Conservation (phyloP, 1,140 invertebrate genomes). For the Lanistes nyassanus region DNA sequence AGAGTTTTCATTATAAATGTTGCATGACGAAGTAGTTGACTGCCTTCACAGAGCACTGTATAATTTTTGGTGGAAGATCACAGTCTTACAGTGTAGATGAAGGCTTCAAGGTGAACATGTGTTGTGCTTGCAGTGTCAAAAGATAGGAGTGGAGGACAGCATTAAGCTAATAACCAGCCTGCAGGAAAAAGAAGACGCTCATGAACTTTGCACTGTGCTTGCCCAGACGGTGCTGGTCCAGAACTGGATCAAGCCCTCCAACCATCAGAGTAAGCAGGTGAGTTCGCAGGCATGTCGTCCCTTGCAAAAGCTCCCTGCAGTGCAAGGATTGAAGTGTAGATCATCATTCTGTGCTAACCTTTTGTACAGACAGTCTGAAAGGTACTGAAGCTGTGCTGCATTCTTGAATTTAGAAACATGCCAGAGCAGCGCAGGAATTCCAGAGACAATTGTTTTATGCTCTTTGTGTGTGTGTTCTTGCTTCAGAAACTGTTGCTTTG, state of each 20-base stretch:
- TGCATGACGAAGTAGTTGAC: too few species aligned
- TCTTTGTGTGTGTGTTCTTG: neutral
- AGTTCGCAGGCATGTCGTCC: neutral
- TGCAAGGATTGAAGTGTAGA: too few species aligned
- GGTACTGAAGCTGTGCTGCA: too few species aligned
- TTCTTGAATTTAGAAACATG: too few species aligned
- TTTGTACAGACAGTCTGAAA: too few species aligned
- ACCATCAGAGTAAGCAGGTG: conserved; percentile 48
- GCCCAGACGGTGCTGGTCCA: conserved; percentile 56
- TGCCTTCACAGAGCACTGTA: too few species aligned
- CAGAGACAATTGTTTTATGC: neutral
- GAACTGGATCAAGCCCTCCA: conserved; percentile 50
- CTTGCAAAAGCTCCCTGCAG: too few species aligned
- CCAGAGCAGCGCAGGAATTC: neutral
- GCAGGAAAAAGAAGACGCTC: conserved; percentile 41
- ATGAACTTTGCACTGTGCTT: conserved; percentile 44
- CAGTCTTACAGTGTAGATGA: too few species aligned
- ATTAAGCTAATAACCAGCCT: conserved; percentile 46
- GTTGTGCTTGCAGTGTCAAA: conserved; percentile 45
- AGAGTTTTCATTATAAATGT: too few species aligned
- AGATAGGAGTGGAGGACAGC: conserved; percentile 41
- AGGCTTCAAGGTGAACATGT: too few species aligned
- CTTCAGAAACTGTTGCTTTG: neutral
- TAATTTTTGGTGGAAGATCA: too few species aligned
- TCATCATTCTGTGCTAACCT: too few species aligned